These are phyloP conservation scores for Acanthis flammea DNA, from an alignment of 2,797 vertebrate genomes.

Conservation along the genomic window DNA sequence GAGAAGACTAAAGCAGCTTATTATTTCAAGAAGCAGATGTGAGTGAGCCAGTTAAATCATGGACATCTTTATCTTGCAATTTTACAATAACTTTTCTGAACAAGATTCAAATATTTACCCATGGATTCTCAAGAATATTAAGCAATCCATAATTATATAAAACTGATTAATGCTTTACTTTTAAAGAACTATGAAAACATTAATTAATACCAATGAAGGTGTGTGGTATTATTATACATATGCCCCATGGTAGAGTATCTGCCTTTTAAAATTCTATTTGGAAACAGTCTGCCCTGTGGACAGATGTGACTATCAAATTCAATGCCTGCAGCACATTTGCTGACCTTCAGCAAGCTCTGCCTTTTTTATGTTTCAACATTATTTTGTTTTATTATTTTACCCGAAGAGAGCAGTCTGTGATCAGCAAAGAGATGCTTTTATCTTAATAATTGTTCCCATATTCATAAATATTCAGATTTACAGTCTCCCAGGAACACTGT, in stretches of 20 bases:
- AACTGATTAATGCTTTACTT: not conserved
- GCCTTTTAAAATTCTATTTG: not conserved
- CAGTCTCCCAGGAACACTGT: not conserved
- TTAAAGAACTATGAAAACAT: not conserved
- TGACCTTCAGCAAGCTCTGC: constrained; percentile 42
- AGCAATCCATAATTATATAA: not conserved
- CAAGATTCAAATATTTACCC: not conserved
- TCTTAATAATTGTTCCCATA: constrained; percentile 32
- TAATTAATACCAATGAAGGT: not conserved
- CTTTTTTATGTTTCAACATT: constrained; percentile 12
- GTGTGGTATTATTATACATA: not conserved
- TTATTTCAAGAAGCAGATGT: not conserved
- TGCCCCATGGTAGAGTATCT: not conserved
- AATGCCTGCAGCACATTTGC: not conserved
- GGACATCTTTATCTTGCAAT: not conserved
- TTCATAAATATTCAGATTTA: constrained; percentile 50
- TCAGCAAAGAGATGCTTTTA: constrained; percentile 33
- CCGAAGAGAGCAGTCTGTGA: constrained; percentile 5
- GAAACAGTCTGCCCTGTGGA: not conserved
- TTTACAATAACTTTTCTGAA: not conserved
- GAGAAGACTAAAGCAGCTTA: not conserved
- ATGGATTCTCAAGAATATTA: not conserved
- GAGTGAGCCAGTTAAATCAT: not conserved
- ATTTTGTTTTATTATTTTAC: constrained; percentile 58
- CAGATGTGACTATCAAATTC: constrained; percentile 34